Percentiles rank a stretch among this genome's conserved stretches.
Conservation (phyloP, 1,140 invertebrate species). For the Pemphigus obesinymphae region DNA sequence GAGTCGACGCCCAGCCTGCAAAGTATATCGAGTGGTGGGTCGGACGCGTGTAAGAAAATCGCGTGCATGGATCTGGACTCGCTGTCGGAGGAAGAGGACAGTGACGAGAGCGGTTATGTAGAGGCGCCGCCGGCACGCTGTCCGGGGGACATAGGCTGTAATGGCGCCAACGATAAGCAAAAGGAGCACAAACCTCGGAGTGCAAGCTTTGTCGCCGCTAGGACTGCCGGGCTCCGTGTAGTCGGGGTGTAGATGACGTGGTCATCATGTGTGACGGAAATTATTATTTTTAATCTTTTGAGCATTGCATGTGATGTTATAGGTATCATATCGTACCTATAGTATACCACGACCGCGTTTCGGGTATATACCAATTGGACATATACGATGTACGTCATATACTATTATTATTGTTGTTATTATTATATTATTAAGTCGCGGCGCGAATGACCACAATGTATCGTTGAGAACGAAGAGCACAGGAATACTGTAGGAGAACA, state of each 20-base stretch:
- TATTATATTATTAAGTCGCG: neutral
- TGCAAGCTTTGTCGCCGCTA: neutral
- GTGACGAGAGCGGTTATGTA: conserved; percentile 48
- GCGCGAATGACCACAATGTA: too few species aligned
- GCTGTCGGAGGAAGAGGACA: conserved; percentile 47
- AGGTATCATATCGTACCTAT: too few species aligned
- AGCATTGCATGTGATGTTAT: neutral
- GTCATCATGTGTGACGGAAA: neutral
- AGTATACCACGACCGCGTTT: too few species aligned
- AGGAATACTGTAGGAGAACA: too few species aligned
- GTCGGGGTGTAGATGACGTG: neutral
- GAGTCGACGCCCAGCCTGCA: conserved; percentile 47
- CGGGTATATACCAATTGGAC: neutral
- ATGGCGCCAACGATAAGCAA: neutral
- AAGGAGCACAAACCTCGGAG: neutral
- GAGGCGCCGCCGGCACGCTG: conserved; percentile 38
- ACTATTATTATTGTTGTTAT: neutral
- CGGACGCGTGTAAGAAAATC: conserved; percentile 42
- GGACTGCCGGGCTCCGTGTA: neutral
- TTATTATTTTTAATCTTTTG: neutral
- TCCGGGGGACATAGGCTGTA: neutral
- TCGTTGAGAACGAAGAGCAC: neutral
- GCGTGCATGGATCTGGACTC: conserved; percentile 44
- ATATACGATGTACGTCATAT: neutral
- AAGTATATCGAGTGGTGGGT: conserved; percentile 47